Evolutionary conservation across 1,140 invertebrate genomes (phyloP).

Genomic region (Drosophila sproati): DNA sequence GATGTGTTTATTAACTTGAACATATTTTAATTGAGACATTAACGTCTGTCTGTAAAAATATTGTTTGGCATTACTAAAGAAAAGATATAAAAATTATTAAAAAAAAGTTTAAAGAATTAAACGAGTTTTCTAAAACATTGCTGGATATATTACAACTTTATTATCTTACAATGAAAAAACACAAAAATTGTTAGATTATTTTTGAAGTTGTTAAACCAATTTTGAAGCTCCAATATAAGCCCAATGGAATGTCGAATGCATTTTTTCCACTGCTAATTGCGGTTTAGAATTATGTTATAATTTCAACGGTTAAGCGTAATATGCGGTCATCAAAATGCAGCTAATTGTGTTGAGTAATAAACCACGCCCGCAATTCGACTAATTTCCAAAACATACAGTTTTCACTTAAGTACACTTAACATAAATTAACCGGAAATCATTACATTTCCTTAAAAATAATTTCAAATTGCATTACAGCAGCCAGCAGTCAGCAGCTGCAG

Average conservation of each 20-base stretch:
- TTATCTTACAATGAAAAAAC: too few species aligned
- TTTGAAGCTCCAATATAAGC: background rate
- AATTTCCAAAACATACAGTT: slow-evolving; percentile 71
- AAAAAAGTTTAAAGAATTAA: too few species aligned
- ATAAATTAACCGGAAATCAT: slow-evolving; percentile 78
- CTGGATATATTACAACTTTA: too few species aligned
- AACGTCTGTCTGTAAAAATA: background rate
- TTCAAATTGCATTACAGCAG: slow-evolving; percentile 55
- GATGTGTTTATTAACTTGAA: too few species aligned
- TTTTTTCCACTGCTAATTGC: slow-evolving; percentile 2
- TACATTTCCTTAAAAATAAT: slow-evolving; percentile 75
- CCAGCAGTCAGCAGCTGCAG: background rate
- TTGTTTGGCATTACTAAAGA: background rate
- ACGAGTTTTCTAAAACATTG: too few species aligned
- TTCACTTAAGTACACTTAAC: slow-evolving; percentile 79
- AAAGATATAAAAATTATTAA: too few species aligned
- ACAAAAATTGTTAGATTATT: too few species aligned
- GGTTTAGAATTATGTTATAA: slow-evolving; percentile 27
- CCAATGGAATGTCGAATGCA: background rate
- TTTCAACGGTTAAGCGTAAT: slow-evolving; percentile 17
- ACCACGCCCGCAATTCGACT: slow-evolving; percentile 62
- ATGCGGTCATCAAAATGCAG: slow-evolving; percentile 36
- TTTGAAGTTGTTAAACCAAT: background rate
- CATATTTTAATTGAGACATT: too few species aligned
- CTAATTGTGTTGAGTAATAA: slow-evolving; percentile 65